Percentiles rank a stretch among this genome's conserved stretches.
These are phyloP conservation scores for Hylomyscus alleni DNA, from an alignment of 2,797 vertebrate genomes.

Conservation along the genomic window DNA sequence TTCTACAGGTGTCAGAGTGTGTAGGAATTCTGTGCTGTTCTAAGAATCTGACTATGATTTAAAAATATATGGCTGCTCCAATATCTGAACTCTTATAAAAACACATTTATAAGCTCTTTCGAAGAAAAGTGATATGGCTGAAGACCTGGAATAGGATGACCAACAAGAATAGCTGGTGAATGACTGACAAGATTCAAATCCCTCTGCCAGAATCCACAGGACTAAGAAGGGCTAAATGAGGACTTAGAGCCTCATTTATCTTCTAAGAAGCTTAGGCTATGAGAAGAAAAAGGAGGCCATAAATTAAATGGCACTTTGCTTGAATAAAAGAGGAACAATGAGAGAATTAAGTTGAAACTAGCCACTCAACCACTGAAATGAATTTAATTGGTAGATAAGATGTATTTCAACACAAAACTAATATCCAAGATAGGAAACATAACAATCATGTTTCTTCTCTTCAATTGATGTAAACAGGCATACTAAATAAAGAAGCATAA, in stretches of 20 bases:
- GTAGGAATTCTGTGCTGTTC: not conserved
- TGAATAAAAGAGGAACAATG: slow-evolving; percentile 77
- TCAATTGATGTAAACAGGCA: not conserved
- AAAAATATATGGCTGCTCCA: not conserved
- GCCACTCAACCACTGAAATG: slow-evolving; percentile 54
- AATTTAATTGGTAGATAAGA: slow-evolving; percentile 76
- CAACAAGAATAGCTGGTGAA: not conserved
- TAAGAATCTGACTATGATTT: slow-evolving; percentile 13
- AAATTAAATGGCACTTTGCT: slow-evolving; percentile 82
- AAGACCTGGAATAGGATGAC: not conserved
- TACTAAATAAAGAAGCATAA: not conserved
- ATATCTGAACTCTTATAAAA: slow-evolving; percentile 19
- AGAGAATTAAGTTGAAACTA: slow-evolving; percentile 74
- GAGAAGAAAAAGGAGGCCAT: slow-evolving; percentile 76
- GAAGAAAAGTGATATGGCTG: not conserved
- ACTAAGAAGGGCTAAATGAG: slow-evolving; percentile 70
- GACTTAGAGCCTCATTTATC: slow-evolving; percentile 77
- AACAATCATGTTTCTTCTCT: not conserved
- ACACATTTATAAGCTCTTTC: slow-evolving; percentile 2
- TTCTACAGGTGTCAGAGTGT: not conserved
- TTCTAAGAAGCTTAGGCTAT: slow-evolving; percentile 78
- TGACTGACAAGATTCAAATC: slow-evolving; percentile 72
- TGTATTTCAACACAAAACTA: slow-evolving; percentile 65
- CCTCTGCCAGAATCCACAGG: slow-evolving; percentile 54
- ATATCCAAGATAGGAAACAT: not conserved